Evolutionary conservation across 92 coral and sea anemone species (phyloP).

Genomic region (Palythoa heliodiscus): DNA sequence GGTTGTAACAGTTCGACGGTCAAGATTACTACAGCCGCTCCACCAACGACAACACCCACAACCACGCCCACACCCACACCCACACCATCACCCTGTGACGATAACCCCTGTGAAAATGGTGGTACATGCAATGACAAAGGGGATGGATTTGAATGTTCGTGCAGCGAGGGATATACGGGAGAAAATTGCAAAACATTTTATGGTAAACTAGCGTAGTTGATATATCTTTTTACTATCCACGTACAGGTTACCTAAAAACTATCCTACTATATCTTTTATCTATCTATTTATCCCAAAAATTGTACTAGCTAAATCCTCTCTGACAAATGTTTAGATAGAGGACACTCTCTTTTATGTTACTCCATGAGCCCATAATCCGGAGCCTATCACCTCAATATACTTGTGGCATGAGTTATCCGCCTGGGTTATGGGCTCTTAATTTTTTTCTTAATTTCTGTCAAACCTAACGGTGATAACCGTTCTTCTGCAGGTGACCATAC

Average conservation of each 20-base stretch:
- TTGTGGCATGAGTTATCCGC: no score
- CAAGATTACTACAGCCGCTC: constrained; percentile 6
- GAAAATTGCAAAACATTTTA: not conserved
- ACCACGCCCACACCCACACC: not conserved
- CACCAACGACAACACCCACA: constrained; percentile 14
- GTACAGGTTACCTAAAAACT: no score
- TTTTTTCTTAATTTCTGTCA: not conserved
- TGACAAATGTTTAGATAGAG: no score
- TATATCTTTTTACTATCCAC: no score
- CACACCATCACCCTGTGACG: not conserved
- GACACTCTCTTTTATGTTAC: no score
- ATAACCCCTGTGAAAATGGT: not conserved
- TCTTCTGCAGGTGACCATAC: not conserved
- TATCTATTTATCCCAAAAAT: no score
- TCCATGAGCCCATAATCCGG: no score
- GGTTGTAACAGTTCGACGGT: constrained; percentile 24
- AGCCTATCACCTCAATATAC: no score
- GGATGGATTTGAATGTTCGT: not conserved
- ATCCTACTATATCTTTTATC: no score
- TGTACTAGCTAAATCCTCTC: no score
- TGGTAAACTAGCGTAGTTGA: not conserved
- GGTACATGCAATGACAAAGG: not conserved
- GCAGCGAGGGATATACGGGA: not conserved
- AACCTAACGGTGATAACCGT: not conserved
- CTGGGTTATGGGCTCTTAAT: not conserved